Percentiles rank a stretch among this genome's conserved stretches.
Evolutionary conservation across 2,797 vertebrate species (phyloP).

Genomic region (Triplophysa yarkandensis): DNA sequence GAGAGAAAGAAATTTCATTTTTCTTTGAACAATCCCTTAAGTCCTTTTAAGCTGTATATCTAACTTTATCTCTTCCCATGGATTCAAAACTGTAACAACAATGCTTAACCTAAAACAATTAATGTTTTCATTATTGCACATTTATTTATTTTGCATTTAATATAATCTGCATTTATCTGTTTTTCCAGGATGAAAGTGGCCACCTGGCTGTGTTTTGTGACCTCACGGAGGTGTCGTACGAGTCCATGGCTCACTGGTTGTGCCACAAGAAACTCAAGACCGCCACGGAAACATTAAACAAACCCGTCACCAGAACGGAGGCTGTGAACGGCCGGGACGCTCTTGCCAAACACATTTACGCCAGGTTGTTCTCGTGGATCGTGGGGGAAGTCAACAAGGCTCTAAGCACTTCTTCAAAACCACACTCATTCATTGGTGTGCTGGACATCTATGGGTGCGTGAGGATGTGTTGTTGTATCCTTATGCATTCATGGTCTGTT

Average conservation of each 20-base stretch:
- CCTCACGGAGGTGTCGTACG: constrained; percentile 86
- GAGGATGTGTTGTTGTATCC: neutral
- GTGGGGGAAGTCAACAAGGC: constrained; percentile 87
- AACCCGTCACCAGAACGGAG: constrained; percentile 83
- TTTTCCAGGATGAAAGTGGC: constrained; percentile 80
- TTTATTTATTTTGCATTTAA: neutral
- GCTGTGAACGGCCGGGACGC: constrained; percentile 91
- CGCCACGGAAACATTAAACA: constrained; percentile 88
- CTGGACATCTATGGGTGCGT: constrained; percentile 96
- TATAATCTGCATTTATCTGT: neutral
- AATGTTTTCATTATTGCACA: too few species aligned
- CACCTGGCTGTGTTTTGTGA: constrained; percentile 89
- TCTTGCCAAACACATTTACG: constrained; percentile 92
- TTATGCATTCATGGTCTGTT: neutral
- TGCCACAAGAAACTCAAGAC: constrained; percentile 92
- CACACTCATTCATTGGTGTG: constrained; percentile 93
- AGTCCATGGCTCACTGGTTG: constrained; percentile 95
- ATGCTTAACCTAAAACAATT: too few species aligned
- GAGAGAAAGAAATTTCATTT: too few species aligned
- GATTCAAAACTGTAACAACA: too few species aligned
- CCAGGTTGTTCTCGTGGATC: constrained; percentile 90
- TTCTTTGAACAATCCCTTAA: too few species aligned
- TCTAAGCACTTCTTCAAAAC: constrained; percentile 81
- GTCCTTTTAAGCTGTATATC: too few species aligned
- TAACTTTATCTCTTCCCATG: too few species aligned